A percentile compares a stretch with the other conserved stretches of the same genome.
phyloP scores from a whole-genome alignment of 2,113 vertebrate genomes.

The Semicossyphus pulcher region DNA sequence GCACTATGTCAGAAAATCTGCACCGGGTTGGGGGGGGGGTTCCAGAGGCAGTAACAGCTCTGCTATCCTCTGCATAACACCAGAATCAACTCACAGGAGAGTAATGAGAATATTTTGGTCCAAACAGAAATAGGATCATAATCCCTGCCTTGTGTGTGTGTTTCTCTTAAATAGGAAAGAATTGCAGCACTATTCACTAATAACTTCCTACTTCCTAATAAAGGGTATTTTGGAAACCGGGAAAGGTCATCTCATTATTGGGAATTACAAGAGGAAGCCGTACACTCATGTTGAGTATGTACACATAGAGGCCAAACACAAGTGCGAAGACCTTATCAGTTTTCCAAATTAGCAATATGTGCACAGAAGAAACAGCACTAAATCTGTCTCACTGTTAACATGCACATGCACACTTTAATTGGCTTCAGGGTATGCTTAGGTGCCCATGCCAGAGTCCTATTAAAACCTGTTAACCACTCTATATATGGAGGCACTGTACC shows the following conservation, averaged over 20 bases:
- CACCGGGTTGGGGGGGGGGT: background rate
- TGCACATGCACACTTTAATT: constrained; percentile 66
- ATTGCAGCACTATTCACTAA: constrained; percentile 34
- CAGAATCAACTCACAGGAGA: constrained; percentile 34
- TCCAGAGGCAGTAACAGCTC: constrained; percentile 45
- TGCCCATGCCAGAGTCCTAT: constrained; percentile 51
- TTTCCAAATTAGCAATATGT: constrained; percentile 56
- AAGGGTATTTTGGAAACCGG: constrained; percentile 46
- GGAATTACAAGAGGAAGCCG: constrained; percentile 64
- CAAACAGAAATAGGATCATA: constrained; percentile 43
- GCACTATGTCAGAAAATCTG: constrained; percentile 58
- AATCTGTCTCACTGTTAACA: constrained; percentile 41
- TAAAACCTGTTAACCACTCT: constrained; percentile 53
- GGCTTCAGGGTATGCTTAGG: constrained; percentile 61
- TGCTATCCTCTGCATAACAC: constrained; percentile 33
- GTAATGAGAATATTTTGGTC: constrained; percentile 32
- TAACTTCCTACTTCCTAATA: constrained; percentile 47
- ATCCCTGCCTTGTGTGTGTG: constrained; percentile 27
- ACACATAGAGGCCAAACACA: constrained; percentile 40
- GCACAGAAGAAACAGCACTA: constrained; percentile 24
- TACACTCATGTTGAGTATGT: constrained; percentile 47
- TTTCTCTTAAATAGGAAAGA: constrained; percentile 3
- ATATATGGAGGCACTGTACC: constrained; percentile 41
- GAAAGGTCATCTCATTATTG: constrained; percentile 72
- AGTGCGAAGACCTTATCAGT: constrained; percentile 62